phyloP scores from a whole-genome alignment of 2,113 vertebrate genomes.

The Martes martes region DNA sequence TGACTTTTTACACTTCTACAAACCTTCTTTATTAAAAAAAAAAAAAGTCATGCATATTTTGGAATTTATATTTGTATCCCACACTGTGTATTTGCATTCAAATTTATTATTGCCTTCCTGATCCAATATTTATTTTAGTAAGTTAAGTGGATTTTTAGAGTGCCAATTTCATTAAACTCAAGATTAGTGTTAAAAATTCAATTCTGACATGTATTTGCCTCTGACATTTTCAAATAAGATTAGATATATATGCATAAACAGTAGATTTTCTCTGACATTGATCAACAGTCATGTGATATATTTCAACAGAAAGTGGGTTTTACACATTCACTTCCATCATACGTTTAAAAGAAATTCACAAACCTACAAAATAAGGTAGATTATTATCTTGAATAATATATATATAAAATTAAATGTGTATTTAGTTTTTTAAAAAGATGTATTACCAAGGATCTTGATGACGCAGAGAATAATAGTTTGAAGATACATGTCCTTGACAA shows the following conservation, averaged over 20 bases:
- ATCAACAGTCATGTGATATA: not conserved
- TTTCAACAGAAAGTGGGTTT: not conserved
- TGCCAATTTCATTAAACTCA: not conserved
- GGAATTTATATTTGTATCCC: not conserved
- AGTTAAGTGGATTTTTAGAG: slow-evolving; percentile 3
- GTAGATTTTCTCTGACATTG: not conserved
- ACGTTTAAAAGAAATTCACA: not conserved
- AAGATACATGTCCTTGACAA: not conserved
- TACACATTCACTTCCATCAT: not conserved
- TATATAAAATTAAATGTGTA: not conserved
- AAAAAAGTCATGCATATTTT: not conserved
- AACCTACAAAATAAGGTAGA: not conserved
- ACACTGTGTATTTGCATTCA: not conserved
- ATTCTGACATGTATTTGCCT: not conserved
- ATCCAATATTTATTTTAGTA: slow-evolving; percentile 22
- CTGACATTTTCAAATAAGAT: slow-evolving; percentile 12
- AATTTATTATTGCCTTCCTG: not conserved
- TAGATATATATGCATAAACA: not conserved
- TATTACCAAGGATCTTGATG: not conserved
- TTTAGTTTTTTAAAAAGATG: not conserved
- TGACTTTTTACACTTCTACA: not conserved
- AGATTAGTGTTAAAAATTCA: slow-evolving; percentile 18
- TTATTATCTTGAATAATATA: not conserved
- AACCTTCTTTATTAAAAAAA: not conserved
- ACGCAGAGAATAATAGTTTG: not conserved